Evolutionary conservation across 2,113 vertebrate species (phyloP).

Genomic region (Triplophysa siluroides): DNA sequence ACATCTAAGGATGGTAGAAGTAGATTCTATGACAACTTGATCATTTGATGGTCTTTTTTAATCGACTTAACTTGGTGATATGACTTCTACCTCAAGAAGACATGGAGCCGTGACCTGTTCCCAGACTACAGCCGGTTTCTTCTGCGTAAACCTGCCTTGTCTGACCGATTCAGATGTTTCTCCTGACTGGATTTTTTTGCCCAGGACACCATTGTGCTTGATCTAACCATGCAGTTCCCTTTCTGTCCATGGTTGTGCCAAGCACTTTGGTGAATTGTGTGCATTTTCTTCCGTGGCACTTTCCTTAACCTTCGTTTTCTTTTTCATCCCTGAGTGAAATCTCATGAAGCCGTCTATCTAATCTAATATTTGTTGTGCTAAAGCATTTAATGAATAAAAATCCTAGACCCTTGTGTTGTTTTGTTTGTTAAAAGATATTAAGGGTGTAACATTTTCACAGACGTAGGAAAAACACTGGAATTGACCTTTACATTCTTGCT

Average conservation of each 20-base stretch:
- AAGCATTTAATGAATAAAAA: constrained; percentile 25
- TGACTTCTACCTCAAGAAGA: not conserved
- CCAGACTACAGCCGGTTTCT: not conserved
- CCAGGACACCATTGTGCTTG: constrained; percentile 82
- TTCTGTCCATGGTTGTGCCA: constrained; percentile 81
- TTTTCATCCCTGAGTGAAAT: not conserved
- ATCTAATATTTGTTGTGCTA: not conserved
- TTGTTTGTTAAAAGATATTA: not conserved
- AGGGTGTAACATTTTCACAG: not conserved
- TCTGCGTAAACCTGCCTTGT: not conserved
- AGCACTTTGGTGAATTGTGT: constrained; percentile 79
- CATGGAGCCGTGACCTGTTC: constrained; percentile 23
- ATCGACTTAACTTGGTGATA: not conserved
- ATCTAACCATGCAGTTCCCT: constrained; percentile 83
- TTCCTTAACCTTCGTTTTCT: not conserved
- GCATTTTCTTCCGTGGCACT: constrained; percentile 47
- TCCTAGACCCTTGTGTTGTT: not conserved
- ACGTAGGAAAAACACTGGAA: not conserved
- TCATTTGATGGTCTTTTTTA: not conserved
- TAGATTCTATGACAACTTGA: not conserved
- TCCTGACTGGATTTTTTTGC: constrained; percentile 52
- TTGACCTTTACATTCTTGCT: not conserved
- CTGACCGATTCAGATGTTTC: constrained; percentile 9
- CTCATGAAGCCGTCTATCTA: not conserved
- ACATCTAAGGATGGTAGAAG: not conserved